These are phyloP conservation scores for Tribolium freemani DNA, from an alignment of 2,888 invertebrate genomes.

Conservation along the genomic window DNA sequence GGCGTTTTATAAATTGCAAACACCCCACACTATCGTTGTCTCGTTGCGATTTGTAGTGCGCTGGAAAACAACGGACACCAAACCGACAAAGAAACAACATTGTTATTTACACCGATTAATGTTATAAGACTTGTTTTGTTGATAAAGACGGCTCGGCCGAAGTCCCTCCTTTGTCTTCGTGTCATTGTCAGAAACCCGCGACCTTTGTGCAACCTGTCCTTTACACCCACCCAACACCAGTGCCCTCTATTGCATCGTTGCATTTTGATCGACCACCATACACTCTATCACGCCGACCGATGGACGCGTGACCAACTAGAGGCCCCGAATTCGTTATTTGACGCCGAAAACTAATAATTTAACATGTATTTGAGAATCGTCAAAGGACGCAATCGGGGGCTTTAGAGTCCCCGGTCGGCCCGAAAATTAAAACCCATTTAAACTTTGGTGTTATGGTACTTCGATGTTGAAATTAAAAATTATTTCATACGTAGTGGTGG, in stretches of 20 bases:
- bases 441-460: constrained; percentile 55
- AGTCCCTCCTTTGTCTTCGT: constrained; percentile 84
- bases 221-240: constrained; percentile 54
- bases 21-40: neutral
- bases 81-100: constrained; percentile 60
- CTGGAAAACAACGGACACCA: constrained; percentile 24
- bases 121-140: constrained; percentile 46
- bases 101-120: constrained; percentile 56
- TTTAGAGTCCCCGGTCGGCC: constrained; percentile 18
- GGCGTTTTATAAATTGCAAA: constrained; percentile 46
- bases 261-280: constrained; percentile 67
- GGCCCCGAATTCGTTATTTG: neutral
- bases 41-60: constrained; percentile 42
- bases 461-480: constrained; percentile 52
- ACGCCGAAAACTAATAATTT: too few species aligned
- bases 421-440: constrained; percentile 38
- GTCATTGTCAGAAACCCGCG: constrained; percentile 75
- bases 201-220: constrained; percentile 67
- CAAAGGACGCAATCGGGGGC: neutral
- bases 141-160: constrained; percentile 68
- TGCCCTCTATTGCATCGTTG: constrained; percentile 67
- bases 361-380: too few species aligned
- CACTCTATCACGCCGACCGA: constrained; percentile 50
- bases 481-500: constrained; percentile 54
- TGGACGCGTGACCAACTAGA: neutral